phyloP scores from a whole-genome alignment of 2,113 vertebrate genomes.

The Piaya cayana region DNA sequence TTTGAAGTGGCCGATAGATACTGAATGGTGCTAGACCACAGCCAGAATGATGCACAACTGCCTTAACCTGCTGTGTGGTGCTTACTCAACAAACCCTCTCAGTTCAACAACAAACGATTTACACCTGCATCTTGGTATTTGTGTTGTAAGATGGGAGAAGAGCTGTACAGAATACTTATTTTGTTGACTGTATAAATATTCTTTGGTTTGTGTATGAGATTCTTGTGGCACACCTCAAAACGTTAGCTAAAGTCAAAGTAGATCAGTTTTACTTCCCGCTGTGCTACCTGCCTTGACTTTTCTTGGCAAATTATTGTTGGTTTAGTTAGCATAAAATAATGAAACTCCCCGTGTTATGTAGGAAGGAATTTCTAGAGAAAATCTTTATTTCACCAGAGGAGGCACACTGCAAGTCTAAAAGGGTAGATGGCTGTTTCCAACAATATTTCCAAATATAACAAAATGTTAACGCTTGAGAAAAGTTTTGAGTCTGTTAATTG shows the following conservation, averaged over 20 bases:
- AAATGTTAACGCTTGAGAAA: not conserved
- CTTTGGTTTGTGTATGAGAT: not conserved
- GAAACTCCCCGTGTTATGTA: not conserved
- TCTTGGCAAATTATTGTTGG: not conserved
- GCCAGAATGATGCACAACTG: not conserved
- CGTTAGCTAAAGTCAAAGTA: not conserved
- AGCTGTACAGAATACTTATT: no score
- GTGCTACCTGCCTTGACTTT: accelerated
- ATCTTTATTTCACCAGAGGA: not conserved
- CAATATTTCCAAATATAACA: not conserved
- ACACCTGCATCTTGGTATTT: not conserved
- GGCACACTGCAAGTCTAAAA: accelerated
- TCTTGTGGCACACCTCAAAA: not conserved
- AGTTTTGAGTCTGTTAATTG: not conserved
- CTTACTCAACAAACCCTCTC: not conserved
- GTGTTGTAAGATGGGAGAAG: not conserved
- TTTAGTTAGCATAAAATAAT: not conserved
- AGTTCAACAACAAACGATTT: not conserved
- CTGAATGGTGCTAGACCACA: not conserved
- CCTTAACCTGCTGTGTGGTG: not conserved
- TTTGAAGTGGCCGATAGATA: not conserved
- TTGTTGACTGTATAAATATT: not conserved
- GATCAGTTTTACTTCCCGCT: not conserved
- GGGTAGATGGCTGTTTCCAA: not conserved
- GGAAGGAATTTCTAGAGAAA: not conserved